phyloP scores from a whole-genome alignment of 1,140 invertebrate species.

The Frieseomelitta varia region DNA sequence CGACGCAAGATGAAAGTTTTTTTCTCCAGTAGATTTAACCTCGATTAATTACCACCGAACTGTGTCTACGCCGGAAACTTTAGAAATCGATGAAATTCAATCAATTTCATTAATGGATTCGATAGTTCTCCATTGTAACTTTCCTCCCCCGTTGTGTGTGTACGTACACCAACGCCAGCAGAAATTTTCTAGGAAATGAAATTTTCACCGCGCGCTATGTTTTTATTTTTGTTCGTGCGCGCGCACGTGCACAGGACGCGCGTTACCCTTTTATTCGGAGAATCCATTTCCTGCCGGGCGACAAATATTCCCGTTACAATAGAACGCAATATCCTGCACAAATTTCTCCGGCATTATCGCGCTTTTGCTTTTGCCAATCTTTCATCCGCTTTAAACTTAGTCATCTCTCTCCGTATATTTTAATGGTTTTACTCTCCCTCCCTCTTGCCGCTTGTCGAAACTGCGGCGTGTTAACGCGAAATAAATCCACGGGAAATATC shows the following conservation, averaged over 20 bases:
- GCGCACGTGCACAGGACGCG: too few species aligned
- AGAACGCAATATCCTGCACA: not conserved
- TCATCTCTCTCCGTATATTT: not conserved
- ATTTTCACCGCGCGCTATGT: not conserved
- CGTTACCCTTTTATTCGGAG: not conserved
- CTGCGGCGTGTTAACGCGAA: too few species aligned
- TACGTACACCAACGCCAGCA: too few species aligned
- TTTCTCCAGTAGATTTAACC: not conserved
- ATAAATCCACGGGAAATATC: too few species aligned
- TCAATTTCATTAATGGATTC: conserved; percentile 24
- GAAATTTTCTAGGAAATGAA: conserved; percentile 22
- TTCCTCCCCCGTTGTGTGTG: not conserved
- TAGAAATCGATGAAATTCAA: conserved; percentile 16
- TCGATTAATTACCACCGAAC: conserved; percentile 6
- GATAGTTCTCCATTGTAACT: not conserved
- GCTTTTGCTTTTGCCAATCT: not conserved
- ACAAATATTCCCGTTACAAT: not conserved
- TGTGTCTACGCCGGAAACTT: not conserved
- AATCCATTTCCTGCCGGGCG: not conserved
- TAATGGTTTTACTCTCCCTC: not conserved
- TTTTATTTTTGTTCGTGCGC: not conserved
- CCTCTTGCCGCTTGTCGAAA: too few species aligned
- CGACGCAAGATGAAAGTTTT: not conserved
- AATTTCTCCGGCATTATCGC: not conserved
- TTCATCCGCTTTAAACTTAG: not conserved